These are phyloP conservation scores for Masnerella sp. DNA, from an alignment of 2,888 invertebrate genomes.

Conservation along the genomic window DNA sequence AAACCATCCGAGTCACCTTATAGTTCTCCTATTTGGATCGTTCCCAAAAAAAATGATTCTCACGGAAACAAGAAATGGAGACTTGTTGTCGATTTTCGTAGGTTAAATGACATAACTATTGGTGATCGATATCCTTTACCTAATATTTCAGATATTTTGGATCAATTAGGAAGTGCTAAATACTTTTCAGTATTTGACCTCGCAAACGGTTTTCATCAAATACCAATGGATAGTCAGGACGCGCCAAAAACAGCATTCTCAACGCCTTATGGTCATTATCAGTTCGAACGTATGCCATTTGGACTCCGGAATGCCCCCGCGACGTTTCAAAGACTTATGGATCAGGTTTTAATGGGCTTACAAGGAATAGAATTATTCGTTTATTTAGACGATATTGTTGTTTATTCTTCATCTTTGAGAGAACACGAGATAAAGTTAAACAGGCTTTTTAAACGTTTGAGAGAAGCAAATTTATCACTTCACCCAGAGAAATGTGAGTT, in stretches of 20 bases:
- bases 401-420: conserved; percentile 23
- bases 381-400: conserved; percentile 5
- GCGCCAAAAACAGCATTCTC: not conserved
- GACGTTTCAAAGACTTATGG: conserved; percentile 3
- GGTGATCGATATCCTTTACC: conserved; percentile 11
- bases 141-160: conserved; percentile 5
- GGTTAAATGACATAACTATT: conserved; percentile 1
- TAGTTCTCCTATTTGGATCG: conserved; percentile 2
- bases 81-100: not conserved
- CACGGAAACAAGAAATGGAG: conserved; percentile 45
- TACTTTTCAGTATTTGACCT: conserved; percentile 14
- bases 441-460: conserved; percentile 49
- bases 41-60: conserved; percentile 6
- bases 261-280: conserved; percentile 9
- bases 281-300: not conserved
- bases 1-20: not conserved
- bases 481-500: conserved; percentile 65
- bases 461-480: conserved; percentile 48
- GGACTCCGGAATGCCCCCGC: conserved; percentile 7
- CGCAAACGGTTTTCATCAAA: conserved; percentile 7
- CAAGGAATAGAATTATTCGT: conserved; percentile 6
- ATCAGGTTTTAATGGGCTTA: not conserved
- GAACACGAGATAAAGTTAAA: conserved; percentile 49
- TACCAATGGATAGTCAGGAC: not conserved
- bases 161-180: conserved; percentile 11